Percentiles rank a stretch among this genome's conserved stretches.
Evolutionary conservation across 2,888 invertebrate genomes (phyloP).

Genomic region (Tipula lateralis): DNA sequence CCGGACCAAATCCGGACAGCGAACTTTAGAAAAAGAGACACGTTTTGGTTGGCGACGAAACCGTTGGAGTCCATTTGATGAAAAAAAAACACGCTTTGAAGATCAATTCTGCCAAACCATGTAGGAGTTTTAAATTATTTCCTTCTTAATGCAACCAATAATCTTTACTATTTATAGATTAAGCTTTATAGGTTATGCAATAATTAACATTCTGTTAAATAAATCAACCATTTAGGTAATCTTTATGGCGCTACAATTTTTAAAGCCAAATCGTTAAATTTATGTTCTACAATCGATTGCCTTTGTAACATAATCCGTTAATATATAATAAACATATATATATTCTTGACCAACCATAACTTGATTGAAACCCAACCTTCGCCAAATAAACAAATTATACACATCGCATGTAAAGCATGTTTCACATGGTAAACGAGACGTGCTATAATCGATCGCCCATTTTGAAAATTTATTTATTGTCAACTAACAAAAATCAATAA

Average conservation of each 20-base stretch:
- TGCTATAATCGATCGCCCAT: neutral
- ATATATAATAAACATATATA: too few species aligned
- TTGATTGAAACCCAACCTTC: neutral
- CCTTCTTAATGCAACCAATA: too few species aligned
- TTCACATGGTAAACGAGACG: neutral
- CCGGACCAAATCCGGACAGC: too few species aligned
- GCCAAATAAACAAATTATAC: neutral
- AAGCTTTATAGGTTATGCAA: too few species aligned
- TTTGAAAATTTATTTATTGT: neutral
- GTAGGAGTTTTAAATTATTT: too few species aligned
- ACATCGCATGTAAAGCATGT: neutral
- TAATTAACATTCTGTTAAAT: too few species aligned
- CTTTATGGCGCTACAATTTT: neutral
- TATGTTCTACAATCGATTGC: neutral
- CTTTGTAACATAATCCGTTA: neutral
- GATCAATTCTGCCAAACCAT: too few species aligned
- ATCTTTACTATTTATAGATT: too few species aligned
- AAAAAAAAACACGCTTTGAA: too few species aligned
- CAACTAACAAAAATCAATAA: neutral
- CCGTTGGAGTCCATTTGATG: too few species aligned
- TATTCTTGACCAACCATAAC: neutral
- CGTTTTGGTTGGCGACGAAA: too few species aligned
- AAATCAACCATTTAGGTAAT: neutral
- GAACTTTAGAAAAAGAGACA: too few species aligned
- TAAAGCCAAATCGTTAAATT: neutral